These are phyloP conservation scores for Scaptomyza cyrtandrae DNA, from an alignment of 2,888 invertebrate species.

Conservation along the genomic window DNA sequence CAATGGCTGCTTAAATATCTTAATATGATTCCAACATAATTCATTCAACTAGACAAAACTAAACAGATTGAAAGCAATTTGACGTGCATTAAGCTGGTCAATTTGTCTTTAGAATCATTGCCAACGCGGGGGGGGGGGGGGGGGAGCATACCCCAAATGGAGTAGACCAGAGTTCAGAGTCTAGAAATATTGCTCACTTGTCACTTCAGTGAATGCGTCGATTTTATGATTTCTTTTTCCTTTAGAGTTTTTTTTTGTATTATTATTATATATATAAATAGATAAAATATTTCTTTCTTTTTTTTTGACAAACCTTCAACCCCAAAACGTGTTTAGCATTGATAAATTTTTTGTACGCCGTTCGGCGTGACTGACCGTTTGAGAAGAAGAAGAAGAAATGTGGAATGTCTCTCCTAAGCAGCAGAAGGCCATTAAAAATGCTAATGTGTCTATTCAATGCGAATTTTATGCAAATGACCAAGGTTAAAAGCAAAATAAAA, in stretches of 20 bases:
- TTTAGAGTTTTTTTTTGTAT: background rate
- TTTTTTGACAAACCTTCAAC: constrained; percentile 38
- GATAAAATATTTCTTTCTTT: background rate
- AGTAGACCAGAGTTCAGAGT: constrained; percentile 24
- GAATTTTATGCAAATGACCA: constrained; percentile 80
- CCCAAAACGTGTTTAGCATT: constrained; percentile 77
- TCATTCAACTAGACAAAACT: constrained; percentile 49
- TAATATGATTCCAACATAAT: constrained; percentile 42
- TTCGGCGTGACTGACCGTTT: constrained; percentile 21
- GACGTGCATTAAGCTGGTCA: constrained; percentile 73
- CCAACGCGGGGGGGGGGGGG: no score
- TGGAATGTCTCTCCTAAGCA: constrained; percentile 55
- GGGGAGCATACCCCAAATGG: constrained; percentile 10
- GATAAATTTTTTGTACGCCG: constrained; percentile 59
- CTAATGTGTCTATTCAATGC: constrained; percentile 80
- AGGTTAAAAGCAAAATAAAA: constrained; percentile 77
- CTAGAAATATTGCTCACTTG: constrained; percentile 75
- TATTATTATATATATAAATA: background rate
- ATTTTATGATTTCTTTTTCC: constrained; percentile 12
- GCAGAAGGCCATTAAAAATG: constrained; percentile 78
- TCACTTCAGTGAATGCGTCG: constrained; percentile 69
- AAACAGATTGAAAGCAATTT: constrained; percentile 50
- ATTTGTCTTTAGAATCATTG: constrained; percentile 67
- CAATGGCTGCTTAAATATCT: constrained; percentile 19
- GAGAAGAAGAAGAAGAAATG: constrained; percentile 1